Evolutionary conservation across 2,888 invertebrate species (phyloP).

Genomic region (Sepioteuthis lessoniana): DNA sequence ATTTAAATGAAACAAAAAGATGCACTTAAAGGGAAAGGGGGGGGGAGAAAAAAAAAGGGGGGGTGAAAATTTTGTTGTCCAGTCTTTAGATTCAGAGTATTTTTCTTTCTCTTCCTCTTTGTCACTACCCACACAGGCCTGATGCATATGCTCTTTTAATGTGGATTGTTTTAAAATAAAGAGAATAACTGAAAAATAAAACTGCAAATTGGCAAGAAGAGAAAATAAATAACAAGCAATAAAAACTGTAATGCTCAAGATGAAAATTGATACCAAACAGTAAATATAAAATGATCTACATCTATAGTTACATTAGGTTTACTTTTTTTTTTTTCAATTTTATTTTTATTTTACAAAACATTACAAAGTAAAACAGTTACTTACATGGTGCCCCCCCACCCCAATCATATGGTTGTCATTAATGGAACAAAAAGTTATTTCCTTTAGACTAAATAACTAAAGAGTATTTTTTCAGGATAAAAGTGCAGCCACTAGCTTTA

Average conservation of each 20-base stretch:
- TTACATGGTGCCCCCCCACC: neutral
- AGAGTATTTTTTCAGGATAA: neutral
- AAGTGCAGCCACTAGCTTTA: neutral
- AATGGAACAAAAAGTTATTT: too few species aligned
- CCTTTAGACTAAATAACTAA: neutral
- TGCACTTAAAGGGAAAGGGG: too few species aligned
- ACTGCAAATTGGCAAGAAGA: neutral
- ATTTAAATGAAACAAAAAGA: neutral
- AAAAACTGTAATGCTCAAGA: neutral
- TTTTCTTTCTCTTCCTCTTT: neutral
- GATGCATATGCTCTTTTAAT: neutral
- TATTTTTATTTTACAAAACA: neutral
- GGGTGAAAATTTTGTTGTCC: neutral
- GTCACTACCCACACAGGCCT: neutral
- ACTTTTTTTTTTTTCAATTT: neutral
- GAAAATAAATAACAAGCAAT: neutral
- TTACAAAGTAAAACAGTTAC: neutral
- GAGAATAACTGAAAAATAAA: neutral
- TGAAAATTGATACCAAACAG: constrained; percentile 33
- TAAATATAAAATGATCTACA: constrained; percentile 20
- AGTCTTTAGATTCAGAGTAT: neutral
- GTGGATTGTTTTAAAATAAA: neutral
- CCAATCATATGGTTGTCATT: neutral
- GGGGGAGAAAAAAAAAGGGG: neutral
- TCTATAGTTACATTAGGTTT: neutral